Percentiles rank a stretch among this genome's conserved stretches.
phyloP scores from a whole-genome alignment of 2,797 vertebrate species.

The Falco naumanni region DNA sequence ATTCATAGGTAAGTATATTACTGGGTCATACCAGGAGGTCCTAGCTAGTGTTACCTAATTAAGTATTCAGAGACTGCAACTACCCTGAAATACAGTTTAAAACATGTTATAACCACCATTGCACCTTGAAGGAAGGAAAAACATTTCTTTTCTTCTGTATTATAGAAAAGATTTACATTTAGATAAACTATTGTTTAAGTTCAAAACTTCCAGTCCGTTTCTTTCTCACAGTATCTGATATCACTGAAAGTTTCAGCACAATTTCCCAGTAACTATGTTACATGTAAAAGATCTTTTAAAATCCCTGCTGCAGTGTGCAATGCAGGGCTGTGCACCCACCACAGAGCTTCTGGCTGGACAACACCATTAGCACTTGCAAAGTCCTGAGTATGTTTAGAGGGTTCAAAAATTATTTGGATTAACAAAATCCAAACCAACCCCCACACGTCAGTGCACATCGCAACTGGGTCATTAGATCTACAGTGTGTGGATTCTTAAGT shows the following conservation, averaged over 20 bases:
- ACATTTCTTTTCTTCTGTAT: background rate
- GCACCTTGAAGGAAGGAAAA: background rate
- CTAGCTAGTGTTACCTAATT: background rate
- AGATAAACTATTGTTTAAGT: background rate
- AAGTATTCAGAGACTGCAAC: background rate
- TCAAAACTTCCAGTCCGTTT: background rate
- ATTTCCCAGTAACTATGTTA: background rate
- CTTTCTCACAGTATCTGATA: background rate
- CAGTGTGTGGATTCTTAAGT: background rate
- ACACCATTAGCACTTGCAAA: background rate
- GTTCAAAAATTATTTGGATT: slow-evolving; percentile 8
- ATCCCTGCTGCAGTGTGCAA: background rate
- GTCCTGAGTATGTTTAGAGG: background rate
- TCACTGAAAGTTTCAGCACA: background rate
- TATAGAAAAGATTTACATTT: background rate
- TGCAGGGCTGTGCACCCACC: rapidly evolving
- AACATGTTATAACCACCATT: background rate
- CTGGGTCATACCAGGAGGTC: background rate
- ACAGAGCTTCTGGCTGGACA: background rate
- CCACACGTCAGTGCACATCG: background rate
- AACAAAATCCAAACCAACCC: background rate
- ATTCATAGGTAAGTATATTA: slow-evolving; percentile 10
- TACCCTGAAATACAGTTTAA: background rate
- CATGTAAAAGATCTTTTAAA: background rate
- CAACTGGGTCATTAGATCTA: background rate